Percentiles rank a stretch among this genome's conserved stretches.
These are phyloP conservation scores for Lasioglossum baleicum DNA, from an alignment of 1,140 invertebrate species.

Conservation along the genomic window DNA sequence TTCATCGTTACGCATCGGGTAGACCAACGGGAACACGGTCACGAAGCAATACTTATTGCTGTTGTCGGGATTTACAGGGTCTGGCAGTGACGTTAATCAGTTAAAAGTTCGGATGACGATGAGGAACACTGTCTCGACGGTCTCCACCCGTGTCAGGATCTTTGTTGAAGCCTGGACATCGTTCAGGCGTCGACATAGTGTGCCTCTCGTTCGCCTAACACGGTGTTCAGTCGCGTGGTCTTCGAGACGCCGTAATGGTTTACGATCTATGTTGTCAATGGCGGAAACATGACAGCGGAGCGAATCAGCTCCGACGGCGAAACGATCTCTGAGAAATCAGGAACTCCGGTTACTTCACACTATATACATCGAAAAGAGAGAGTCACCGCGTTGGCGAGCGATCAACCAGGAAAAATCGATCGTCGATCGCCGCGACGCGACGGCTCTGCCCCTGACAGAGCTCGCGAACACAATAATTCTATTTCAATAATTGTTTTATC, in stretches of 20 bases:
- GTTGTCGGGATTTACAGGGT: neutral
- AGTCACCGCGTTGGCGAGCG: slow-evolving; percentile 22
- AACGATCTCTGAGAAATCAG: slow-evolving; percentile 30
- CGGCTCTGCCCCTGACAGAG: slow-evolving; percentile 55
- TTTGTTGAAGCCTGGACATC: too few relatives aligned
- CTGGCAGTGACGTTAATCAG: slow-evolving; percentile 21
- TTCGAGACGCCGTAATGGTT: neutral
- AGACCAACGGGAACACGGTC: neutral
- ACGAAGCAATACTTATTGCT: neutral
- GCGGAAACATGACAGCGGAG: too few relatives aligned
- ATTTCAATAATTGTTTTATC: slow-evolving; percentile 69
- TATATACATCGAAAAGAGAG: slow-evolving; percentile 66
- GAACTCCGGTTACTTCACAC: slow-evolving; percentile 59
- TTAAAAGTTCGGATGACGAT: too few relatives aligned
- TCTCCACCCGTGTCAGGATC: too few relatives aligned
- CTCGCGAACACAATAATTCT: slow-evolving; percentile 74
- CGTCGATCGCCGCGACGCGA: slow-evolving; percentile 4
- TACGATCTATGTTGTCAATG: too few relatives aligned
- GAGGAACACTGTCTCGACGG: neutral
- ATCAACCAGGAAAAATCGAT: slow-evolving; percentile 16
- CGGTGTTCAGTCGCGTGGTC: neutral
- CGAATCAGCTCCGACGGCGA: neutral
- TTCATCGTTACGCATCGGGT: too few relatives aligned
- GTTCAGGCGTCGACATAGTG: neutral
- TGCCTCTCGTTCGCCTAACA: neutral